Percentiles rank a stretch among this genome's conserved stretches.
Evolutionary conservation across 92 coral and sea anemone species (phyloP).

Genomic region (Paramuricea clavata): DNA sequence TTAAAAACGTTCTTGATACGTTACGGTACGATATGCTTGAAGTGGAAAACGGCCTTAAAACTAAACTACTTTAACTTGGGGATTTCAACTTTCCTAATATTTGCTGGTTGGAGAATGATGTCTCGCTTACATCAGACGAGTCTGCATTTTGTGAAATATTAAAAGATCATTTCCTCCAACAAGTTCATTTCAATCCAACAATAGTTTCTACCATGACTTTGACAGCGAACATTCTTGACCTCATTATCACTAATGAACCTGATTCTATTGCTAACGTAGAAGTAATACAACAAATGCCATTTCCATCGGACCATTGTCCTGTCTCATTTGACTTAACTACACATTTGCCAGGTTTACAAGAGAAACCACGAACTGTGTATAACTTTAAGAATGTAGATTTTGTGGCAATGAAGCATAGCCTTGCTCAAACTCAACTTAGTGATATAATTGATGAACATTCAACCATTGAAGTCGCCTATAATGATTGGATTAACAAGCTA

Average conservation of each 20-base stretch:
- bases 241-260: conserved; percentile 50
- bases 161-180: conserved; percentile 29
- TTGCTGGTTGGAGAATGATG: not conserved
- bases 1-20: too few species aligned
- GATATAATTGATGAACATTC: conserved; percentile 32
- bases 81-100: not conserved
- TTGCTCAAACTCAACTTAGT: conserved; percentile 12
- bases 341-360: conserved; percentile 39
- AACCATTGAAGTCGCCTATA: conserved; percentile 35
- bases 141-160: conserved; percentile 16
- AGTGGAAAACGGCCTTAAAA: too few species aligned
- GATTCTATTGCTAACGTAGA: conserved; percentile 34
- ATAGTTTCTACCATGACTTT: not conserved
- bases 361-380: conserved; percentile 40
- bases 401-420: conserved; percentile 1
- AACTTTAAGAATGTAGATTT: conserved; percentile 53
- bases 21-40: too few species aligned
- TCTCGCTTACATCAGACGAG: not conserved
- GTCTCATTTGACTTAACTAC: conserved; percentile 9
- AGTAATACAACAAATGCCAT: conserved; percentile 36
- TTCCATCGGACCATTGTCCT: conserved; percentile 41
- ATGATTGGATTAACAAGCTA: too few species aligned
- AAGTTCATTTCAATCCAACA: conserved; percentile 34
- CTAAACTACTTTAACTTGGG: not conserved
- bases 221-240: conserved; percentile 31